Evolutionary conservation across 2,888 invertebrate genomes (phyloP).

Genomic region (Erynnis tages): DNA sequence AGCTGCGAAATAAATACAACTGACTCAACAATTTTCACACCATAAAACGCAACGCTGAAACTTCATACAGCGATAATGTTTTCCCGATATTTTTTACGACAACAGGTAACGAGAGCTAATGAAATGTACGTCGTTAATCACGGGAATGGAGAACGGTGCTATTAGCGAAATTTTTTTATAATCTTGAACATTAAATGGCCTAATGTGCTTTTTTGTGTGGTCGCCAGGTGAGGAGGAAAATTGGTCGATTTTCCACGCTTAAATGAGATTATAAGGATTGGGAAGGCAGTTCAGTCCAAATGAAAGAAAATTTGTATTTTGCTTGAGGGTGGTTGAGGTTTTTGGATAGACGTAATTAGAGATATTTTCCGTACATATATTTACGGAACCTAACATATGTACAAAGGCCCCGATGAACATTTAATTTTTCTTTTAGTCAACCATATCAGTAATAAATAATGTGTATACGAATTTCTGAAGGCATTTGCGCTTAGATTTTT

Average conservation of each 20-base stretch:
- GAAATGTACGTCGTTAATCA: slow-evolving; percentile 15
- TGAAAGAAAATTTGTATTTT: too few species aligned
- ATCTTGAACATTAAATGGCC: slow-evolving; percentile 7
- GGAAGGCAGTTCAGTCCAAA: too few species aligned
- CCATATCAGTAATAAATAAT: too few species aligned
- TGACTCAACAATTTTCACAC: not conserved
- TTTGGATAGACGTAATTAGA: too few species aligned
- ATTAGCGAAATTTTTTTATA: slow-evolving; percentile 11
- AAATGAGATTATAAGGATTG: not conserved
- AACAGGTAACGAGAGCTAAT: slow-evolving; percentile 5
- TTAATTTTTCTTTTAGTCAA: too few species aligned
- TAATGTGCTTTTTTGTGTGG: slow-evolving; percentile 19
- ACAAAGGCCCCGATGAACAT: too few species aligned
- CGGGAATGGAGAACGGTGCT: slow-evolving; percentile 5
- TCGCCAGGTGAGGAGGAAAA: not conserved
- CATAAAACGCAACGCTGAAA: not conserved
- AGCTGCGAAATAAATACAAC: too few species aligned
- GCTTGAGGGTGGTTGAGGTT: too few species aligned
- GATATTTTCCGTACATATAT: too few species aligned
- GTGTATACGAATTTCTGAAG: too few species aligned
- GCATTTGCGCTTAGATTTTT: too few species aligned
- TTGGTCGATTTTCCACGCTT: not conserved
- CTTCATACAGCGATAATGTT: not conserved
- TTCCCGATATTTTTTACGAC: slow-evolving; percentile 18
- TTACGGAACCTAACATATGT: too few species aligned